Base-by-base conservation (phyloP, 2,888 invertebrate genomes). In the Ormyrus labotus region DNA sequence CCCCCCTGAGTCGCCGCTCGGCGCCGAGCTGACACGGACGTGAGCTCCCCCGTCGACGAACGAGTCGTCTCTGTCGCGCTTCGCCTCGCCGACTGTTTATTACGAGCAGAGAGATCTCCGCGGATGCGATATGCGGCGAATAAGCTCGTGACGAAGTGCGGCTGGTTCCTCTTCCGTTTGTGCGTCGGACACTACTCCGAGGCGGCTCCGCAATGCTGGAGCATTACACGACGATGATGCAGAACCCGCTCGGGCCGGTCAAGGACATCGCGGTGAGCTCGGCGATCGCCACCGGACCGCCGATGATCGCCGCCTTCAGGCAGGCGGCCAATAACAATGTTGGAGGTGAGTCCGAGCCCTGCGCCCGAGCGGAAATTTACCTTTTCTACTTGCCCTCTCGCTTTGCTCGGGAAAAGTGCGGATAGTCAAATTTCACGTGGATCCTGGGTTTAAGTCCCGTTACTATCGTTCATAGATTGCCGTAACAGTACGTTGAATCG, bases 261-360 rank as follows among this genome's bases (percentile, higher is more conserved):
- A 87, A 79, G 73, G 87, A 87, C 13, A 85, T 86, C 61, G 84
- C 72, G n/a, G 63, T 78, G 69, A 61, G 82, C 47, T 84, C 86
- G 71, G 78, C 86, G 3, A 60, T 57, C 85, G 85, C 69, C 73
- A 84, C 50, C 69, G 85, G 63, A 83, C 86, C 50, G 77, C 86
- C 55, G 85, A 86, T 61, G 34, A 34, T 34, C 34, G 34, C 34
- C 68, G 84, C 87, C 0, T 89, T 89, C 77, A 86, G 88, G 13
- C 85, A 86, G 6, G 73, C 85, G 8, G 85, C 85, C 9, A 88
- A 89, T 75, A 89, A 89, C 81, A 88, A 89, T 67, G 87, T 89
- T 57, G 86, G 86, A 55, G 89, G 89, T 88, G 69, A 84, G 84
- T 78, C 3, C 3, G 3, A 34, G 34, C 34, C 34, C 3, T 0